A percentile compares a stretch with the other conserved stretches of the same genome.
These are phyloP conservation scores for Plemyria rubiginata DNA, from an alignment of 2,888 invertebrate species.

Conservation along the genomic window DNA sequence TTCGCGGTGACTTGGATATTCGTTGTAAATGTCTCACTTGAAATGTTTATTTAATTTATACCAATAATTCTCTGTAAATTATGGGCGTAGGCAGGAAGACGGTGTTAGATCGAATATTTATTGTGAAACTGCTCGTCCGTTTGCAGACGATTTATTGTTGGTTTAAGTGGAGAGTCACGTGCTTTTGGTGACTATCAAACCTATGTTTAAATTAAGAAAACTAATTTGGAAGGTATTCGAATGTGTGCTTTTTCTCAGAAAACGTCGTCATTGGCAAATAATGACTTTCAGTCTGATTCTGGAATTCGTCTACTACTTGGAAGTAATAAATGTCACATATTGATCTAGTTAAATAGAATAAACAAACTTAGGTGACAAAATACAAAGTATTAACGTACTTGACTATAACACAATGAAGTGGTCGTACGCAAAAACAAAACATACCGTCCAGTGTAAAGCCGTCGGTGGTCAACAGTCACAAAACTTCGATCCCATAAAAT, in stretches of 20 bases:
- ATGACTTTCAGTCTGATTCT: conserved; percentile 14
- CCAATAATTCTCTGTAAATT: conserved; percentile 79
- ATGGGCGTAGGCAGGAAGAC: conserved; percentile 79
- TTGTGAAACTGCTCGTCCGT: conserved; percentile 74
- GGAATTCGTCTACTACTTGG: conserved; percentile 9
- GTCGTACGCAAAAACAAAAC: conserved; percentile 13
- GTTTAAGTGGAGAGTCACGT: conserved; percentile 49
- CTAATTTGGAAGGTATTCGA: conserved; percentile 39
- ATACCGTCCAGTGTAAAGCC: conserved; percentile 19
- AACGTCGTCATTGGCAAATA: conserved; percentile 23
- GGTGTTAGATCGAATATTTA: conserved; percentile 80
- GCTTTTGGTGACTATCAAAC: conserved; percentile 48
- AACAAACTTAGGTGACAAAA: neutral
- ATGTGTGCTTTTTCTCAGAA: conserved; percentile 23
- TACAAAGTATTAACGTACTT: neutral
- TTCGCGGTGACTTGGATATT: conserved; percentile 69
- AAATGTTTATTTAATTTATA: conserved; percentile 82
- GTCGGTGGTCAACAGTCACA: conserved; percentile 49
- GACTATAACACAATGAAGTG: conserved; percentile 1
- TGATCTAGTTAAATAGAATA: neutral
- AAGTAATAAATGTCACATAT: conserved; percentile 2
- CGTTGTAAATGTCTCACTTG: conserved; percentile 74
- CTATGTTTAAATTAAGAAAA: conserved; percentile 39
- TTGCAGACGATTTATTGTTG: conserved; percentile 72
- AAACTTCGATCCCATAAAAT: conserved; percentile 59